These are phyloP conservation scores for Acanthurus lineatus DNA, from an alignment of 2,797 vertebrate genomes.

Conservation along the genomic window DNA sequence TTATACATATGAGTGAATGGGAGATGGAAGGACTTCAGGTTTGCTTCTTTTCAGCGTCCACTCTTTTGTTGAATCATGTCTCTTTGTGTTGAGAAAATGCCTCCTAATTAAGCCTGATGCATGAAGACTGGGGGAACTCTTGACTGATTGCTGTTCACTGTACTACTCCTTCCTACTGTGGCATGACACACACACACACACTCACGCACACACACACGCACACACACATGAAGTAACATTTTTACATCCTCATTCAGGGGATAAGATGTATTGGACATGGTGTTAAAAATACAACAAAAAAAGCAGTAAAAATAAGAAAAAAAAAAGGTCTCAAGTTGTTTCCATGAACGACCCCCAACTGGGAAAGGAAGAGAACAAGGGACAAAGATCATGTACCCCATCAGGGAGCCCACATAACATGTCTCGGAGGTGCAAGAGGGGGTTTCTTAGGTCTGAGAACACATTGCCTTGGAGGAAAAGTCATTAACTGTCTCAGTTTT, in stretches of 20 bases:
- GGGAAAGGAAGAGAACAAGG: constrained; percentile 70
- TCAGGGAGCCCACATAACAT: constrained; percentile 61
- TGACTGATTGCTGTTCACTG: constrained; percentile 80
- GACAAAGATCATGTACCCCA: constrained; percentile 69
- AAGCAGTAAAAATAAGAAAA: constrained; percentile 59
- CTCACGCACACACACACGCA: constrained; percentile 34
- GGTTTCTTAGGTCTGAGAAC: constrained; percentile 57
- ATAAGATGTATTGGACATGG: constrained; percentile 72
- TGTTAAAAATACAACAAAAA: constrained; percentile 73
- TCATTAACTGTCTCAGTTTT: constrained; percentile 41
- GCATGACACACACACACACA: constrained; percentile 46
- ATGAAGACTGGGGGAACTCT: constrained; percentile 81
- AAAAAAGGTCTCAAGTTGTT: constrained; percentile 76
- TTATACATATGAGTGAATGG: constrained; percentile 71
- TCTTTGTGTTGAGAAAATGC: constrained; percentile 76
- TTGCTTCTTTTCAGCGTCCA: constrained; percentile 77
- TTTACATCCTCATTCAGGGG: constrained; percentile 64
- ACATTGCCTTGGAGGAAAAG: constrained; percentile 32
- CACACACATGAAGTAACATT: constrained; percentile 34
- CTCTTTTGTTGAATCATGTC: constrained; percentile 82
- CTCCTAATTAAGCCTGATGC: constrained; percentile 83
- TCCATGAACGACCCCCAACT: constrained; percentile 75
- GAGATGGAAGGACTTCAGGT: constrained; percentile 77
- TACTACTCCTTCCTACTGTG: constrained; percentile 66
- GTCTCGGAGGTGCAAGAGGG: constrained; percentile 55